Evolutionary conservation across 1,140 invertebrate species (phyloP).

Genomic region (Lepidurus packardi): DNA sequence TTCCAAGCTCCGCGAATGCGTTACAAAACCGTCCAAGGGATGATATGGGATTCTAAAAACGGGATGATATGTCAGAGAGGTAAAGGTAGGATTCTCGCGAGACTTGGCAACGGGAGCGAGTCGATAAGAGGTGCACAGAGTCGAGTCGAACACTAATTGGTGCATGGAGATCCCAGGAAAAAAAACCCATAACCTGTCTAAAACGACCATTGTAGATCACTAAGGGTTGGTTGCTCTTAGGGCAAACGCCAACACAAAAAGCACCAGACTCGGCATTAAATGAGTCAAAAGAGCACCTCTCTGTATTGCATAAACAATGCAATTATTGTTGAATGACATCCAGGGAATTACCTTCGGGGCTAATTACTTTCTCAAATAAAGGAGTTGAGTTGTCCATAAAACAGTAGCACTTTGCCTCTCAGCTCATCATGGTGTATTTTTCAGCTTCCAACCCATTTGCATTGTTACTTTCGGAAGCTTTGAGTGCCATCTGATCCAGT

Average conservation of each 20-base stretch:
- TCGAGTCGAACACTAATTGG: neutral
- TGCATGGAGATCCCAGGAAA: neutral
- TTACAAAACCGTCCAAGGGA: neutral
- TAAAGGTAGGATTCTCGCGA: conserved; percentile 6
- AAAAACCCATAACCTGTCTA: neutral
- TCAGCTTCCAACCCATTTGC: too few relatives aligned
- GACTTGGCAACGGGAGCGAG: neutral
- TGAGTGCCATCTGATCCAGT: neutral
- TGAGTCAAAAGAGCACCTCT: neutral
- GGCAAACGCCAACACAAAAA: too few relatives aligned
- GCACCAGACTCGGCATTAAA: neutral
- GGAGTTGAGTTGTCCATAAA: neutral
- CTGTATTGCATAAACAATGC: neutral
- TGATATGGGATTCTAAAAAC: too few relatives aligned
- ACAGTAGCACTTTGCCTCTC: neutral
- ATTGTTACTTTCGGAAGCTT: too few relatives aligned
- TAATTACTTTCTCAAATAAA: neutral
- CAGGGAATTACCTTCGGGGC: neutral
- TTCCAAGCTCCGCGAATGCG: neutral
- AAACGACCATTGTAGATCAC: too few relatives aligned
- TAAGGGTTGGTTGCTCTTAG: too few relatives aligned
- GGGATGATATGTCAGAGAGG: conserved; percentile 7
- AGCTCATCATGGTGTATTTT: neutral
- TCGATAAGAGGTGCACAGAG: neutral
- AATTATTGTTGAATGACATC: neutral